phyloP scores from a whole-genome alignment of 2,797 vertebrate genomes.

The Synaphobranchus kaupii region DNA sequence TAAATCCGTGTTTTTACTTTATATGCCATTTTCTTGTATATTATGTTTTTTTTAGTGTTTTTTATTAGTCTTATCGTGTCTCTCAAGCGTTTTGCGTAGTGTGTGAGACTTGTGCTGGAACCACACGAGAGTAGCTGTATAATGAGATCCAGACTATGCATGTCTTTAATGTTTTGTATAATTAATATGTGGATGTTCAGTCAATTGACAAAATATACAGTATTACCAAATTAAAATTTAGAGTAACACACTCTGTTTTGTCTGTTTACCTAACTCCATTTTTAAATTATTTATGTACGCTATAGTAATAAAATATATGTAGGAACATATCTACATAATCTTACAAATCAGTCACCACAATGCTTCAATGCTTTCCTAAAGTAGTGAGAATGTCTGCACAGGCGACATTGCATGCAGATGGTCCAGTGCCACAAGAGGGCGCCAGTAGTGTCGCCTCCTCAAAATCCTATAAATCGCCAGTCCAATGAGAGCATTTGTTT shows the following conservation, averaged over 20 bases:
- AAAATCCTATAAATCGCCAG: neutral
- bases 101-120: slow-evolving; percentile 68
- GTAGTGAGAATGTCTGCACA: neutral
- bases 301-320: neutral
- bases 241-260: slow-evolving; percentile 1
- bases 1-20: slow-evolving; percentile 48
- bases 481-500: neutral
- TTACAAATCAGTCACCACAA: neutral
- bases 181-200: slow-evolving; percentile 72
- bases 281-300: neutral
- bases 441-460: neutral
- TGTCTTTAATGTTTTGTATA: slow-evolving; percentile 87
- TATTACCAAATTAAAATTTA: slow-evolving; percentile 84
- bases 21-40: slow-evolving; percentile 45
- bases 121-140: slow-evolving; percentile 64
- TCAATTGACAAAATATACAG: slow-evolving; percentile 86
- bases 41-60: slow-evolving; percentile 49
- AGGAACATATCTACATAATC: neutral
- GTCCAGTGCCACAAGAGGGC: neutral
- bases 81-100: slow-evolving; percentile 58
- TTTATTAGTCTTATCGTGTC: slow-evolving; percentile 46
- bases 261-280: neutral
- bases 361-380: neutral
- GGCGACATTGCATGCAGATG: neutral
- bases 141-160: slow-evolving; percentile 79